These are phyloP conservation scores for Ichneumon xanthorius DNA, from an alignment of 2,888 invertebrate species.

Conservation along the genomic window DNA sequence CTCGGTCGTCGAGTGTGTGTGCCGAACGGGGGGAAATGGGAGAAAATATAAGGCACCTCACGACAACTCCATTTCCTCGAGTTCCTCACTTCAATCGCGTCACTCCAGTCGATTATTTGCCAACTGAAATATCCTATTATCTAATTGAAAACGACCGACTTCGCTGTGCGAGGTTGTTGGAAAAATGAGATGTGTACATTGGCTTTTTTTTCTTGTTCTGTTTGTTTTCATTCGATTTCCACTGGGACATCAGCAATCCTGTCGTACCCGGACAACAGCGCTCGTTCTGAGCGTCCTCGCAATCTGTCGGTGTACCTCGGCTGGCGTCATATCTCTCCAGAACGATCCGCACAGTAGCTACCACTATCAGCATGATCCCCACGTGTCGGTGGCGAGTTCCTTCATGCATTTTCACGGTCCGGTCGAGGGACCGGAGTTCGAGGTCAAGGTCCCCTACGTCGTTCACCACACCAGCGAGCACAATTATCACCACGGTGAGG, in stretches of 20 bases:
- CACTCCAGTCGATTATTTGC: neutral
- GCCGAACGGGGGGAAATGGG: neutral
- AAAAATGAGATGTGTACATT: too few species aligned
- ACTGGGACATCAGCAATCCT: too few species aligned
- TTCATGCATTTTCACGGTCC: conserved; percentile 83
- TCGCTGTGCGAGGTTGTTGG: neutral
- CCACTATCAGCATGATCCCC: conserved; percentile 68
- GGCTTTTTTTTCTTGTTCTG: too few species aligned
- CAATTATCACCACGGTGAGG: conserved; percentile 59
- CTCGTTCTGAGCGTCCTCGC: conserved; percentile 53
- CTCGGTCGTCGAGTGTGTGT: neutral
- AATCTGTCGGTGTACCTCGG: conserved; percentile 23
- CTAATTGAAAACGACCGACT: too few species aligned
- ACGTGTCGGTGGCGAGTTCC: conserved; percentile 78
- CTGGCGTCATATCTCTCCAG: conserved; percentile 60
- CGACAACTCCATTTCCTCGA: conserved; percentile 28
- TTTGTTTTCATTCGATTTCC: neutral
- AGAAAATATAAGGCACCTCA: neutral
- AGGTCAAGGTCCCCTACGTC: conserved; percentile 81
- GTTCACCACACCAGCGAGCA: conserved; percentile 72
- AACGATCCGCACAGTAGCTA: conserved; percentile 40
- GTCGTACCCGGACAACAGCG: conserved; percentile 16
- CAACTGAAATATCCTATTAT: too few species aligned
- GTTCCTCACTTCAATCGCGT: conserved; percentile 1
- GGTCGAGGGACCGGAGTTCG: conserved; percentile 81